Evolutionary conservation across 2,113 vertebrate genomes (phyloP).

Genomic region (Pygathrix nemaeus): DNA sequence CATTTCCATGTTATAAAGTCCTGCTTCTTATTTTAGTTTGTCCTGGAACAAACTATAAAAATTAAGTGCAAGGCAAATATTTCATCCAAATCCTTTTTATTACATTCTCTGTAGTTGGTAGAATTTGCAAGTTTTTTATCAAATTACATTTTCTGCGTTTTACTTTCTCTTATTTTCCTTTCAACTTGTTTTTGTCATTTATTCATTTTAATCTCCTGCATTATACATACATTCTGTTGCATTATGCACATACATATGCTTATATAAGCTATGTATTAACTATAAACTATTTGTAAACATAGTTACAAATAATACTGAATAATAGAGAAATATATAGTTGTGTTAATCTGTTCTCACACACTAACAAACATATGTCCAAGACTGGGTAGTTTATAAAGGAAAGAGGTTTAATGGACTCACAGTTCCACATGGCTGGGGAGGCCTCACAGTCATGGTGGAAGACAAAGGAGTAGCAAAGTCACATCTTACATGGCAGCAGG

Average conservation of each 20-base stretch:
- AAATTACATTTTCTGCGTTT: not conserved
- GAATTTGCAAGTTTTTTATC: not conserved
- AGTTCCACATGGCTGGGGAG: too few relatives aligned
- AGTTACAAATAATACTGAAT: not conserved
- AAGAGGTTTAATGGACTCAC: too few relatives aligned
- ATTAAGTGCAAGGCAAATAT: not conserved
- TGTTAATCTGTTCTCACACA: too few relatives aligned
- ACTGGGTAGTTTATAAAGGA: too few relatives aligned
- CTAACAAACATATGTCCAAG: too few relatives aligned
- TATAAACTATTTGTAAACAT: not conserved
- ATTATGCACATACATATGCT: too few relatives aligned
- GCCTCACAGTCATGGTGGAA: too few relatives aligned
- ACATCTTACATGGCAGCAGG: too few relatives aligned
- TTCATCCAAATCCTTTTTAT: not conserved
- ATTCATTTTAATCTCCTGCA: not conserved
- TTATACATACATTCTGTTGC: not conserved
- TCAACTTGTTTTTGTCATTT: not conserved
- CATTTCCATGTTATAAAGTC: not conserved
- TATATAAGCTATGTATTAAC: not conserved
- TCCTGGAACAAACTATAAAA: not conserved
- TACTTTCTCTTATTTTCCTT: not conserved
- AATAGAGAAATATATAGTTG: not conserved
- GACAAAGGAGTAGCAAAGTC: too few relatives aligned
- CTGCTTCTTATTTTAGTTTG: not conserved
- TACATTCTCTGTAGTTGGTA: not conserved